These are phyloP conservation scores for Lethrus apterus DNA, from an alignment of 1,140 invertebrate species.

Conservation along the genomic window DNA sequence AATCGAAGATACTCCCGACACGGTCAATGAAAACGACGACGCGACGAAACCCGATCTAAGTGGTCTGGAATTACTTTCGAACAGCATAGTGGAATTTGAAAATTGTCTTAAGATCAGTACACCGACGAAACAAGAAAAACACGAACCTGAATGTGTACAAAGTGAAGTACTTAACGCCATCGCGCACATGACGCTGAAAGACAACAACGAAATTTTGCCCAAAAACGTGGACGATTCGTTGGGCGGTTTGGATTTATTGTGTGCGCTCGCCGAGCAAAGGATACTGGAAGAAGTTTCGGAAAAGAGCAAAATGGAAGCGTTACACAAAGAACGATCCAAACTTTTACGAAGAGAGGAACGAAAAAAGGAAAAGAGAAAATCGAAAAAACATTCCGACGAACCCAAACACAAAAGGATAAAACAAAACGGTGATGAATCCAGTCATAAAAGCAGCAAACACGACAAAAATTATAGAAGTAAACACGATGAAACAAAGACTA, in stretches of 20 bases:
- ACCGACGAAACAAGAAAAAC: constrained; percentile 32
- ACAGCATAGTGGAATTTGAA: constrained; percentile 71
- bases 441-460: background rate
- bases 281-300: constrained; percentile 66
- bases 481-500: constrained; percentile 19
- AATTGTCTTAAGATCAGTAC: constrained; percentile 30
- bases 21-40: constrained; percentile 8
- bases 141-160: constrained; percentile 16
- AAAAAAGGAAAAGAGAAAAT: constrained; percentile 29
- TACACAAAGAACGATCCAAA: constrained; percentile 25
- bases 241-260: constrained; percentile 70
- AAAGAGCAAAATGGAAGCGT: constrained; percentile 28
- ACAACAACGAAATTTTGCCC: constrained; percentile 32
- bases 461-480: constrained; percentile 19
- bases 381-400: constrained; percentile 30
- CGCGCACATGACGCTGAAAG: constrained; percentile 21
- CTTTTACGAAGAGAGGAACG: constrained; percentile 11
- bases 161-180: constrained; percentile 19
- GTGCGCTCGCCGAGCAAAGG: constrained; percentile 76
- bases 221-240: constrained; percentile 43
- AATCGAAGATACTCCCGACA: constrained; percentile 40
- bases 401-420: constrained; percentile 29
- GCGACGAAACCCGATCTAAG: constrained; percentile 54
- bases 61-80: constrained; percentile 71
- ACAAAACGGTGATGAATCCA: constrained; percentile 2